Evolutionary conservation across 1,140 invertebrate genomes (phyloP).

Genomic region (Microvelia longipes): DNA sequence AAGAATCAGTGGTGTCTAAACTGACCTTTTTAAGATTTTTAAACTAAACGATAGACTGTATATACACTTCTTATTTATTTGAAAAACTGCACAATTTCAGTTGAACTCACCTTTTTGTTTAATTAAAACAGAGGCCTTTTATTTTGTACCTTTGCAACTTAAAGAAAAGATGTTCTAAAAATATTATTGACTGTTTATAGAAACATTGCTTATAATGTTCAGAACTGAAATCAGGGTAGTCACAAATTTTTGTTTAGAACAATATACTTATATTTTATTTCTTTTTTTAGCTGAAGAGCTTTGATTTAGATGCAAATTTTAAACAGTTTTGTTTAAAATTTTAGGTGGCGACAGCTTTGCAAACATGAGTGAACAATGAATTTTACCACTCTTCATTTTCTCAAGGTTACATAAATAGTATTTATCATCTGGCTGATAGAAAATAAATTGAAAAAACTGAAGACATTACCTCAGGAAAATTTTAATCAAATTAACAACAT

Average conservation of each 20-base stretch:
- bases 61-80: too few relatives aligned
- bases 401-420: constrained; percentile 14
- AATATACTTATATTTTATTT: neutral
- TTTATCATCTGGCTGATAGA: constrained; percentile 15
- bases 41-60: too few relatives aligned
- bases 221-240: neutral
- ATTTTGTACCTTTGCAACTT: neutral
- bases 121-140: too few relatives aligned
- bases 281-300: neutral
- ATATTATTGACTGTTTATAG: neutral
- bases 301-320: neutral
- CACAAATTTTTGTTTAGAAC: neutral
- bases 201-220: neutral
- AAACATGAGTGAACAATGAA: constrained; percentile 19
- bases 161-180: neutral
- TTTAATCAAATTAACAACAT: too few relatives aligned
- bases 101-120: too few relatives aligned
- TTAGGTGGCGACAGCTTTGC: constrained; percentile 18
- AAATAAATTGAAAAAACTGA: constrained; percentile 3
- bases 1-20: too few relatives aligned
- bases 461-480: too few relatives aligned
- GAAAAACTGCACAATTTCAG: too few relatives aligned
- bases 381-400: constrained; percentile 13
- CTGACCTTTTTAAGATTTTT: too few relatives aligned
- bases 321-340: neutral